These are phyloP conservation scores for Sebastes kiyomatsui DNA, from an alignment of 2,797 vertebrate species.

Conservation along the genomic window DNA sequence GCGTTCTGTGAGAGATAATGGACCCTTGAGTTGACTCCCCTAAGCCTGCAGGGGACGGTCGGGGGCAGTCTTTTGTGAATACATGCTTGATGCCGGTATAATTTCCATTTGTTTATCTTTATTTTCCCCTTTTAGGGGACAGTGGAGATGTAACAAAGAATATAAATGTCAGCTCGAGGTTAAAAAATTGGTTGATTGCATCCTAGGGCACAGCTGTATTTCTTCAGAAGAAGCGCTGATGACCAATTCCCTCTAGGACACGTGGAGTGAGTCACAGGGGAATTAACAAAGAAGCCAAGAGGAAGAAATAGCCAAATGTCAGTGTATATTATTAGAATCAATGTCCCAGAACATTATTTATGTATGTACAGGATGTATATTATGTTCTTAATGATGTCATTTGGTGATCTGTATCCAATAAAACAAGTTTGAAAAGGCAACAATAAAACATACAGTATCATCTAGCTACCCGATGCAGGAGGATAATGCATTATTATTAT, in stretches of 20 bases:
- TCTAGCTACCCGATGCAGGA: not conserved
- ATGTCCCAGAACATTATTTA: not conserved
- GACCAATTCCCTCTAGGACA: conserved; percentile 51
- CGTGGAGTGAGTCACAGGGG: conserved; percentile 35
- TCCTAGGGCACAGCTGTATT: conserved; percentile 41
- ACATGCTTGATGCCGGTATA: conserved; percentile 37
- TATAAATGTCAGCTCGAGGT: conserved; percentile 60
- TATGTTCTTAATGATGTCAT: not conserved
- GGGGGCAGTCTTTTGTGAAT: conserved; percentile 48
- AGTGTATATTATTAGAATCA: conserved; percentile 29
- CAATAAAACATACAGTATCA: not conserved
- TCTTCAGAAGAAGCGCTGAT: conserved; percentile 48
- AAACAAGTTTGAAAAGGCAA: not conserved
- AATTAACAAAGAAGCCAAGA: conserved; percentile 43
- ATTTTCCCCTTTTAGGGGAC: conserved; percentile 24
- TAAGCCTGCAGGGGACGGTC: conserved; percentile 29
- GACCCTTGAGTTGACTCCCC: conserved; percentile 48
- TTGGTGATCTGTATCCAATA: not conserved
- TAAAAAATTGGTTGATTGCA: conserved; percentile 64
- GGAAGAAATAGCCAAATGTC: conserved; percentile 18
- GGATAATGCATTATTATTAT: not conserved
- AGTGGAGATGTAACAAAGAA: conserved; percentile 48
- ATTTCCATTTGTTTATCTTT: conserved; percentile 60
- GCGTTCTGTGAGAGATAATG: conserved; percentile 52
- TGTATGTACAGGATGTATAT: not conserved